Conservation (phyloP, 2,113 vertebrate species). For the Brienomyrus longianalis region DNA sequence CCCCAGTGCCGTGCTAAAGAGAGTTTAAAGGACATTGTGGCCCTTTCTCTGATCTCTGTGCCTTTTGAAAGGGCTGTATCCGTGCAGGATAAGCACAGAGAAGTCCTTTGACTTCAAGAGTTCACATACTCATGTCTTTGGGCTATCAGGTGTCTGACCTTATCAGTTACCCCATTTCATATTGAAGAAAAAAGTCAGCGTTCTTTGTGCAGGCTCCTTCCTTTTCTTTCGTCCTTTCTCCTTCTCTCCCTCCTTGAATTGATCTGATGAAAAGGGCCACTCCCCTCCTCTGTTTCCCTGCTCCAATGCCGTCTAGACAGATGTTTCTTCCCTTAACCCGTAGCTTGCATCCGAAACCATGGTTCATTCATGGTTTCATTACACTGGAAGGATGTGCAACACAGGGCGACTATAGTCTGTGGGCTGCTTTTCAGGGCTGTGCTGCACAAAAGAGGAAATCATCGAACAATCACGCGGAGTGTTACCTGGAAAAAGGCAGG, state of each 20-base stretch:
- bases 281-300: slow-evolving; percentile 62
- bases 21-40: slow-evolving; percentile 81
- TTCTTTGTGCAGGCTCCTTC: slow-evolving; percentile 62
- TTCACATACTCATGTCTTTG: slow-evolving; percentile 80
- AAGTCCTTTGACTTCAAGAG: slow-evolving; percentile 84
- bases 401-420: neutral
- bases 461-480: slow-evolving; percentile 56
- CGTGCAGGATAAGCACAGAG: slow-evolving; percentile 61
- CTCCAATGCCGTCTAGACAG: slow-evolving; percentile 69
- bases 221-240: slow-evolving; percentile 69
- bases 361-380: neutral
- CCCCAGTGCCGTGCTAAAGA: slow-evolving; percentile 66
- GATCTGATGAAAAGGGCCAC: slow-evolving; percentile 76
- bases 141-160: slow-evolving; percentile 83
- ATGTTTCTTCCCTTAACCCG: slow-evolving; percentile 55
- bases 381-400: neutral
- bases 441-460: slow-evolving; percentile 56
- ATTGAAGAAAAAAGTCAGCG: slow-evolving; percentile 58
- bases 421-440: slow-evolving; percentile 31
- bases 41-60: slow-evolving; percentile 78
- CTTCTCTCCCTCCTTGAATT: slow-evolving; percentile 63
- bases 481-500: slow-evolving; percentile 15
- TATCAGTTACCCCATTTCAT: slow-evolving; percentile 83
- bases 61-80: slow-evolving; percentile 68
- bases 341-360: slow-evolving; percentile 37